These are phyloP conservation scores for Stigmatopora argus DNA, from an alignment of 2,113 vertebrate genomes.

Conservation along the genomic window DNA sequence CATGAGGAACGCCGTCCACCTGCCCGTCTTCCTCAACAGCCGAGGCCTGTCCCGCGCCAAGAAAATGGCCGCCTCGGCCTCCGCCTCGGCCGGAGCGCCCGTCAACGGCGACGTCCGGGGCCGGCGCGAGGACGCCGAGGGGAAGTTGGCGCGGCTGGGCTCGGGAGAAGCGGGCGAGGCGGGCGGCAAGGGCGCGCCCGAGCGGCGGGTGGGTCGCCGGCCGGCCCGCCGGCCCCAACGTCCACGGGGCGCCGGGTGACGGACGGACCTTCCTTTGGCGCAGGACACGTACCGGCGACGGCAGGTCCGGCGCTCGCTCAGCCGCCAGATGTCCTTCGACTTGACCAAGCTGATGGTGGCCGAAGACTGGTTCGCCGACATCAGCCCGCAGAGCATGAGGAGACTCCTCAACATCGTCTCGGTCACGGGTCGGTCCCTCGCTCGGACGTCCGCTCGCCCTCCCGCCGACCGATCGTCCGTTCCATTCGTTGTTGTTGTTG, in stretches of 20 bases:
- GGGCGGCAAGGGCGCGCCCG: slow-evolving; percentile 88
- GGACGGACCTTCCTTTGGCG: neutral
- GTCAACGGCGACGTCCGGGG: slow-evolving; percentile 76
- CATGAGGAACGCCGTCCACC: slow-evolving; percentile 93
- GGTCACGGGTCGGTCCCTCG: slow-evolving; percentile 77
- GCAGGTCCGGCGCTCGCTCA: slow-evolving; percentile 88
- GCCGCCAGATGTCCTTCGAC: slow-evolving; percentile 95
- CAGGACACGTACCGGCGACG: slow-evolving; percentile 91
- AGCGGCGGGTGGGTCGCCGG: slow-evolving; percentile 75
- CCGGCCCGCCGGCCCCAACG: neutral
- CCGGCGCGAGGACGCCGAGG: slow-evolving; percentile 84
- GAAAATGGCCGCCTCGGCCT: slow-evolving; percentile 71
- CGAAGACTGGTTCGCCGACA: slow-evolving; percentile 98
- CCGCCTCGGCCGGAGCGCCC: slow-evolving; percentile 71
- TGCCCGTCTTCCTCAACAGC: slow-evolving; percentile 95
- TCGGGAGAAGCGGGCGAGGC: slow-evolving; percentile 84
- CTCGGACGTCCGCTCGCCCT: too few species aligned
- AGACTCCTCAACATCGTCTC: slow-evolving; percentile 95
- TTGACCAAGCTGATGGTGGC: slow-evolving; percentile 91
- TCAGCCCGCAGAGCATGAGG: slow-evolving; percentile 95
- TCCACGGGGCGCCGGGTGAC: too few species aligned
- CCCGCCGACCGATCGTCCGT: too few species aligned
- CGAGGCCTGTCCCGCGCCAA: slow-evolving; percentile 82
- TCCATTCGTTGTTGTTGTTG: too few species aligned
- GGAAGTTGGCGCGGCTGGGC: slow-evolving; percentile 91